Percentiles rank a stretch among this genome's conserved stretches.
These are phyloP conservation scores for Steinernema carpocapsae DNA, from an alignment of 2,888 invertebrate genomes.

Conservation along the genomic window DNA sequence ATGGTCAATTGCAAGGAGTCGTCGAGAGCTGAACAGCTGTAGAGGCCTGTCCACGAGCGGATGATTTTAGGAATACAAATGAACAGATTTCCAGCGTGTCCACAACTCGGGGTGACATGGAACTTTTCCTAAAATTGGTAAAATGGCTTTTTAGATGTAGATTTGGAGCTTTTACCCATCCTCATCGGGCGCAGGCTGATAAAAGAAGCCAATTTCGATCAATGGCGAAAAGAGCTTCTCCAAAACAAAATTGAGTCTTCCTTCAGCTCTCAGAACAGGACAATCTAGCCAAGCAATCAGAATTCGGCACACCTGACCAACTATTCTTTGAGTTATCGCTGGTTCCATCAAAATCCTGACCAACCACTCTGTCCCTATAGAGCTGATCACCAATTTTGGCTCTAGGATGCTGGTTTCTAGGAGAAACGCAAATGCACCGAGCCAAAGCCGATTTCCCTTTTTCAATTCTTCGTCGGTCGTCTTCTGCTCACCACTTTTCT, in stretches of 20 bases:
- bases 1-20: slow-evolving; percentile 47
- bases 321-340: slow-evolving; percentile 41
- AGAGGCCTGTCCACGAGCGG: slow-evolving; percentile 74
- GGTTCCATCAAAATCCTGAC: slow-evolving; percentile 52
- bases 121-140: slow-evolving; percentile 11
- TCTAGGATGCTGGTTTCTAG: slow-evolving; percentile 56
- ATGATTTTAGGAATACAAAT: slow-evolving; percentile 51
- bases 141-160: neutral
- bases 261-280: slow-evolving; percentile 53
- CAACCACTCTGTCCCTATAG: slow-evolving; percentile 63
- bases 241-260: slow-evolving; percentile 73
- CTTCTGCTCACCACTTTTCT: slow-evolving; percentile 13
- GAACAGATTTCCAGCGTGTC: slow-evolving; percentile 44
- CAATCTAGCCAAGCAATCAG: slow-evolving; percentile 61
- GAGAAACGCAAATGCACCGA: slow-evolving; percentile 53
- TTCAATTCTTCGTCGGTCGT: slow-evolving; percentile 12
- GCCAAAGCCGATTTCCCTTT: slow-evolving; percentile 43
- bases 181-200: slow-evolving; percentile 39
- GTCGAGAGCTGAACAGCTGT: slow-evolving; percentile 61
- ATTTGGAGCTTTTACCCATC: neutral
- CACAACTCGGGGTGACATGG: neutral
- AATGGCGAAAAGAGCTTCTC: slow-evolving; percentile 86
- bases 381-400: slow-evolving; percentile 53
- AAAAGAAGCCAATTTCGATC: slow-evolving; percentile 76
- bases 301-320: slow-evolving; percentile 50